A percentile compares a stretch with the other conserved stretches of the same genome.
Conservation (phyloP, 1,140 invertebrate species). For the Drosophila sturtevanti region DNA sequence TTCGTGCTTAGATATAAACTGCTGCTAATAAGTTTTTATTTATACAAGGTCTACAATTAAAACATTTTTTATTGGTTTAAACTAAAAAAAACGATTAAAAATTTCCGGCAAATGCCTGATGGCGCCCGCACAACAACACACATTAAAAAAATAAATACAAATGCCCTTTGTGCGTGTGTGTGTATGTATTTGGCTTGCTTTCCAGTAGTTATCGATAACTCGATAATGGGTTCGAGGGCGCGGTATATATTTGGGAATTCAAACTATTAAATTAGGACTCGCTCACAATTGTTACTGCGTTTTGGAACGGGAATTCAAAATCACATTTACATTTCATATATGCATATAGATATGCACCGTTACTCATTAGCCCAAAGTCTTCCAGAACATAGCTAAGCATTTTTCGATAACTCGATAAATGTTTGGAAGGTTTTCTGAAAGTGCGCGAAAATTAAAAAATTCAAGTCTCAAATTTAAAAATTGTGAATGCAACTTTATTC, state of each 20-base stretch:
- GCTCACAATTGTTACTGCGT: neutral
- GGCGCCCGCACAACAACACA: conserved; percentile 7
- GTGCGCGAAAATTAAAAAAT: neutral
- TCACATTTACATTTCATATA: too few species aligned
- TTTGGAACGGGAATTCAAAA: too few species aligned
- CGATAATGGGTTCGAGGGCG: neutral
- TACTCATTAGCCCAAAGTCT: too few species aligned
- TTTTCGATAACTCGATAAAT: too few species aligned
- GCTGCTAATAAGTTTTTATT: neutral
- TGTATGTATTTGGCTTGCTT: conserved; percentile 6
- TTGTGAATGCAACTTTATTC: conserved; percentile 82
- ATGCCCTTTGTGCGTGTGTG: neutral
- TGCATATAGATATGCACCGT: too few species aligned
- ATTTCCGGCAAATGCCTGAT: conserved; percentile 6
- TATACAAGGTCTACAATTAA: neutral
- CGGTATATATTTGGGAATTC: neutral
- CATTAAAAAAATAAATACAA: conserved; percentile 10
- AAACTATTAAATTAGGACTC: neutral
- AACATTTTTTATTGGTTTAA: neutral
- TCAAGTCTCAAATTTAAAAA: conserved; percentile 56
- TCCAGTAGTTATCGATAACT: neutral
- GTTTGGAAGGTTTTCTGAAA: too few species aligned
- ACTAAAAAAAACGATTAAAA: neutral
- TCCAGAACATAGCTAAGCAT: too few species aligned
- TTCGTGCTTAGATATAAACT: neutral